Percentiles rank a stretch among this genome's conserved stretches.
Evolutionary conservation across 2,888 invertebrate species (phyloP).

Genomic region (Spodoptera picta): DNA sequence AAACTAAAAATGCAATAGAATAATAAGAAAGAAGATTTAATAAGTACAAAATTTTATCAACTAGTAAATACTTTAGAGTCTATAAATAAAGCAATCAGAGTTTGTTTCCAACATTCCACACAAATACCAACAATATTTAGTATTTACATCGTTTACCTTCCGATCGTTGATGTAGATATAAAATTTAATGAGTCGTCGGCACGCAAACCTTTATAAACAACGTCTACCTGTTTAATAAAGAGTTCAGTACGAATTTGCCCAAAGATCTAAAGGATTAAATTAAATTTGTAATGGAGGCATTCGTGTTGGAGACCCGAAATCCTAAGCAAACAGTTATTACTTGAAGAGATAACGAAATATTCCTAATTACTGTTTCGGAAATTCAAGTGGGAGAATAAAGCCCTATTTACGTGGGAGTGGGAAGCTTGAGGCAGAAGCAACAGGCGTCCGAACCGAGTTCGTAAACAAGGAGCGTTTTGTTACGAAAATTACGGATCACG

Average conservation of each 20-base stretch:
- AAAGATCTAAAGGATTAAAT: slow-evolving; percentile 39
- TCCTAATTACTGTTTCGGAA: slow-evolving; percentile 26
- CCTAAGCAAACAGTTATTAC: slow-evolving; percentile 49
- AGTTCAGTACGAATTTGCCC: slow-evolving; percentile 29
- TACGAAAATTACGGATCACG: slow-evolving; percentile 4
- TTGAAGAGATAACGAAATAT: slow-evolving; percentile 25
- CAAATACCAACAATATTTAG: slow-evolving; percentile 11
- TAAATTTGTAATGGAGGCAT: slow-evolving; percentile 33
- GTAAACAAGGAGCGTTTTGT: slow-evolving; percentile 14
- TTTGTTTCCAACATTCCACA: slow-evolving; percentile 1
- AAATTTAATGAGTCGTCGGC: slow-evolving; percentile 22
- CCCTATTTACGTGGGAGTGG: slow-evolving; percentile 16
- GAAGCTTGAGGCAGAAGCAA: slow-evolving; percentile 31
- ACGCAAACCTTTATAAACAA: slow-evolving; percentile 20
- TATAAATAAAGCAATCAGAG: neutral
- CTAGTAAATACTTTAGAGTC: neutral
- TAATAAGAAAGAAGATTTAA: no score
- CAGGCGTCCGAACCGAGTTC: slow-evolving; percentile 21
- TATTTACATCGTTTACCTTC: slow-evolving; percentile 11
- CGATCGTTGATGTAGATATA: slow-evolving; percentile 22
- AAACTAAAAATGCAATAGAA: no score
- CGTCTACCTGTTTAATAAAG: slow-evolving; percentile 28
- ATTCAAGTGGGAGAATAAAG: slow-evolving; percentile 31
- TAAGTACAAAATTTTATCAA: no score
- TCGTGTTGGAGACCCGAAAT: slow-evolving; percentile 13